Evolutionary conservation across 2,888 invertebrate species (phyloP).

Genomic region (Pardosa pseudoannulata): DNA sequence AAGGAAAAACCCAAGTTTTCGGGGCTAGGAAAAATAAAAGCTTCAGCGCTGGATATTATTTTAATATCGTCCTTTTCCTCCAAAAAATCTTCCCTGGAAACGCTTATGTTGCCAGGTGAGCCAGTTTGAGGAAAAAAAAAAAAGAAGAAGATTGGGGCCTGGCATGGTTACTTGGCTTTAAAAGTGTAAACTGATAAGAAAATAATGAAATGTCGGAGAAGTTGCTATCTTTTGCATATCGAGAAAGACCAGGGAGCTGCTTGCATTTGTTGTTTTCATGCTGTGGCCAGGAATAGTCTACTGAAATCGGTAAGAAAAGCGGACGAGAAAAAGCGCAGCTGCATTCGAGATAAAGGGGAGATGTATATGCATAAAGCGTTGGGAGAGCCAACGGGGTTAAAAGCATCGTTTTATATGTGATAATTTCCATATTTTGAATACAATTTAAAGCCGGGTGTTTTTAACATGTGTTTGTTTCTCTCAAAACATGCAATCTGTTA

Average conservation of each 20-base stretch:
- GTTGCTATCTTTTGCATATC: constrained; percentile 7
- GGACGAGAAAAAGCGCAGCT: not conserved
- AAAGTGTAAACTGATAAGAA: constrained; percentile 1
- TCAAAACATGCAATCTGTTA: too few relatives aligned
- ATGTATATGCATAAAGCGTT: not conserved
- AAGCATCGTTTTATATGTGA: too few relatives aligned
- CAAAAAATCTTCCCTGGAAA: not conserved
- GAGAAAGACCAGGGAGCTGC: not conserved
- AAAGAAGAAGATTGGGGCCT: too few relatives aligned
- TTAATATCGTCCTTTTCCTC: constrained; percentile 15
- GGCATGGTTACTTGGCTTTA: not conserved
- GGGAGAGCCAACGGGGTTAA: too few relatives aligned
- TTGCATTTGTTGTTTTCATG: not conserved
- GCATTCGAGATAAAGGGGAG: not conserved
- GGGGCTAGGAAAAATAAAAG: constrained; percentile 2
- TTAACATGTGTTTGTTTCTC: too few relatives aligned
- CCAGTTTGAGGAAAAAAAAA: not conserved
- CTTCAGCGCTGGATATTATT: constrained; percentile 12
- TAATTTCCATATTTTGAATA: too few relatives aligned
- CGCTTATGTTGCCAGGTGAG: not conserved
- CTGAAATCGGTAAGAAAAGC: not conserved
- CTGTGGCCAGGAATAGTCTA: not conserved
- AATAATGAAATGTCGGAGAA: not conserved
- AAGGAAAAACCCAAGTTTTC: constrained; percentile 13
- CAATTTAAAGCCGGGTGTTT: too few relatives aligned